Evolutionary conservation across 2,113 vertebrate species (phyloP).

Genomic region (Maccullochella peelii): DNA sequence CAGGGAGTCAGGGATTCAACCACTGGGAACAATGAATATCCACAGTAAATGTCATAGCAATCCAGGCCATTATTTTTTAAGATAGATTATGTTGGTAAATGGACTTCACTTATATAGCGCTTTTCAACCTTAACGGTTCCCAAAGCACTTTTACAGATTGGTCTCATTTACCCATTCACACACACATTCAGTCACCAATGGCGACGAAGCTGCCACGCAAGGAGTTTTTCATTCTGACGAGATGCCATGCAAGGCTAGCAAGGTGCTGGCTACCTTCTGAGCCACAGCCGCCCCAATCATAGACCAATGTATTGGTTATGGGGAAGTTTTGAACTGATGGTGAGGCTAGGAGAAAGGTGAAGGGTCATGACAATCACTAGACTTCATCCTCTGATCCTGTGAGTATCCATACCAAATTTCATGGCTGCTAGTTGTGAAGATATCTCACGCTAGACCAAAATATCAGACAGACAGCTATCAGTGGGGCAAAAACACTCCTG

Average conservation of each 20-base stretch:
- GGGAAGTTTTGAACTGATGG: neutral
- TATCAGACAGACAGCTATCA: neutral
- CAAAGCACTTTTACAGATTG: too few relatives aligned
- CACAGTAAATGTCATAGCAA: neutral
- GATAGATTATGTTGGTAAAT: neutral
- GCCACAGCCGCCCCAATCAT: too few relatives aligned
- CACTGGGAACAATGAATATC: neutral
- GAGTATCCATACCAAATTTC: neutral
- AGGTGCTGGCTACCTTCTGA: too few relatives aligned
- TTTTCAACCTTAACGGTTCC: too few relatives aligned
- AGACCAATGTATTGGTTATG: neutral
- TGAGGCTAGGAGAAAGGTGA: neutral
- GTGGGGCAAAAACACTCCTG: neutral
- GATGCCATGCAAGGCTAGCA: too few relatives aligned
- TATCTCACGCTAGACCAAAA: neutral
- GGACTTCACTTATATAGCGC: too few relatives aligned
- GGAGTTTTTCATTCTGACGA: too few relatives aligned
- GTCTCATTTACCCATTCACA: too few relatives aligned
- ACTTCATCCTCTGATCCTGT: neutral
- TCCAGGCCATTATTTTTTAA: neutral
- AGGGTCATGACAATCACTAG: neutral
- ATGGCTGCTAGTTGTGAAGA: neutral
- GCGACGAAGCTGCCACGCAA: too few relatives aligned
- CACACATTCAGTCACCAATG: too few relatives aligned
- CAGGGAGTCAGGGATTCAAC: neutral